Conservation (phyloP, 1,140 invertebrate genomes). For the Brachionus sp. region DNA sequence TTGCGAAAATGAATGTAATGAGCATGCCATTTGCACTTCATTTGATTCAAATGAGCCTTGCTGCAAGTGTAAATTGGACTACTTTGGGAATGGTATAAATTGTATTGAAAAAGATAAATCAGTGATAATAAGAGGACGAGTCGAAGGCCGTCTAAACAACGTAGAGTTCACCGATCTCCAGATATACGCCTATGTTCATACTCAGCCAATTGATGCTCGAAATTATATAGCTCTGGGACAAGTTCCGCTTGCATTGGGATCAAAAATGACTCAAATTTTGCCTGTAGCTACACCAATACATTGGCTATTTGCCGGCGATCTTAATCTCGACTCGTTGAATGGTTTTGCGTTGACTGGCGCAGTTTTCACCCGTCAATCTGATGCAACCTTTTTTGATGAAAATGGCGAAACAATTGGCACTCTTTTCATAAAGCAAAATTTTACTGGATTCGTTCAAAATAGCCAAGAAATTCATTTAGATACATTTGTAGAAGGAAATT, state of each 20-base stretch:
- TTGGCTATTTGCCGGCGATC: slow-evolving; percentile 37
- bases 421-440: slow-evolving; percentile 30
- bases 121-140: not conserved
- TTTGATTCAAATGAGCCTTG: slow-evolving; percentile 15
- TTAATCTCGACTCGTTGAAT: slow-evolving; percentile 11
- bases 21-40: not conserved
- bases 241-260: not conserved
- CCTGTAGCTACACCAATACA: slow-evolving; percentile 22
- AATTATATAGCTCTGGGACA: slow-evolving; percentile 23
- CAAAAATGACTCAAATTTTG: not conserved
- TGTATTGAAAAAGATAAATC: slow-evolving; percentile 26
- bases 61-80: slow-evolving; percentile 33
- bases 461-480: slow-evolving; percentile 19
- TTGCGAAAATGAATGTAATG: not conserved
- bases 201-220: not conserved
- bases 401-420: slow-evolving; percentile 15
- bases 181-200: slow-evolving; percentile 27
- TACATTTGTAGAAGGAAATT: slow-evolving; percentile 11
- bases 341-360: slow-evolving; percentile 25
- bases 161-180: not conserved
- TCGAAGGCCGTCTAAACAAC: not conserved
- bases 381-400: slow-evolving; percentile 8
- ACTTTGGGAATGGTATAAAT: slow-evolving; percentile 1
- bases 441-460: not conserved
- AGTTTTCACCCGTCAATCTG: slow-evolving; percentile 37